phyloP scores from a whole-genome alignment of 2,113 vertebrate species.

The Cynopterus brachyotis region DNA sequence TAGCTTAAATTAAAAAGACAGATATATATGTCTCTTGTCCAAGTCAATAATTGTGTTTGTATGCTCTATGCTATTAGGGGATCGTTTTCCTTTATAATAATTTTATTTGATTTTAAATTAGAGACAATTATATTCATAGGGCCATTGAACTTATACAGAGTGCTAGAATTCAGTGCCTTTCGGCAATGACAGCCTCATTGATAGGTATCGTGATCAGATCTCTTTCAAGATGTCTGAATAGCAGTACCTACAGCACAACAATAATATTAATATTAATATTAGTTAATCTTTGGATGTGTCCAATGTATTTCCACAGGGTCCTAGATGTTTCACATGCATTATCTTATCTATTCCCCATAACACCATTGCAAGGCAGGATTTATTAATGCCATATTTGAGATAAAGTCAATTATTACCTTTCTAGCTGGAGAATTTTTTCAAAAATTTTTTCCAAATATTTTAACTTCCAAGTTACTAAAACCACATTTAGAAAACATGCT shows the following conservation, averaged over 20 bases:
- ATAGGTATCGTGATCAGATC: background rate
- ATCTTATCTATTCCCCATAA: background rate
- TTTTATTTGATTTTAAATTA: slow-evolving; percentile 69
- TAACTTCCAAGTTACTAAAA: slow-evolving; percentile 32
- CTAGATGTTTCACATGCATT: background rate
- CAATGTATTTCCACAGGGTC: background rate
- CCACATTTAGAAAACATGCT: background rate
- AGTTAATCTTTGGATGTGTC: background rate
- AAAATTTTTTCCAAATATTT: slow-evolving; percentile 16
- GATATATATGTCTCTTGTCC: slow-evolving; percentile 12
- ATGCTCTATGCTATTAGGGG: slow-evolving; percentile 40
- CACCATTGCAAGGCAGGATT: background rate
- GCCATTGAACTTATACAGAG: slow-evolving; percentile 51
- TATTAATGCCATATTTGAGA: background rate
- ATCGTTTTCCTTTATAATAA: slow-evolving; percentile 50
- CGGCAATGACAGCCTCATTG: slow-evolving; percentile 45
- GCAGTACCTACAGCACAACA: background rate
- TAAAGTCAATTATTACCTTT: background rate
- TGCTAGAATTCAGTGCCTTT: slow-evolving; percentile 3
- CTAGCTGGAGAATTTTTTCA: slow-evolving; percentile 3
- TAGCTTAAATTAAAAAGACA: slow-evolving; percentile 61
- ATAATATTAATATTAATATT: background rate
- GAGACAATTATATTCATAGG: slow-evolving; percentile 57
- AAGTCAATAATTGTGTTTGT: slow-evolving; percentile 44
- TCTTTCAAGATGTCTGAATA: slow-evolving; percentile 35